Conservation (phyloP, 2,797 vertebrate genomes). For the Emydoidea blandingii region DNA sequence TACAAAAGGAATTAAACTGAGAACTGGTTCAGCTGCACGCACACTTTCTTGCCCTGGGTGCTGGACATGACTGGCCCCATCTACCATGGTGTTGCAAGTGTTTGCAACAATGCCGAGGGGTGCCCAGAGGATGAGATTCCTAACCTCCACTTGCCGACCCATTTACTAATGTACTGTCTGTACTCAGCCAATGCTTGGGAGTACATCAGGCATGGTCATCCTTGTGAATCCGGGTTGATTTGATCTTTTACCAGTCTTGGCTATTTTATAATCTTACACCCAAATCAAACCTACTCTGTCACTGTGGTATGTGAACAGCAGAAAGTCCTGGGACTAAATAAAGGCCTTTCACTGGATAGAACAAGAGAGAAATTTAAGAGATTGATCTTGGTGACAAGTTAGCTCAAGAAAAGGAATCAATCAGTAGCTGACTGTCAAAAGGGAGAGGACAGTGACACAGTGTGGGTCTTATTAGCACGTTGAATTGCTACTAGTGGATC, state of each 20-base stretch:
- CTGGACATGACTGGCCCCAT: constrained; percentile 25
- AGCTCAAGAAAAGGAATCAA: constrained; percentile 21
- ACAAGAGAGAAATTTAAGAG: accelerated
- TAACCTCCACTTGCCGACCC: not conserved
- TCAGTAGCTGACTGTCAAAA: not conserved
- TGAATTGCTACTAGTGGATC: not conserved
- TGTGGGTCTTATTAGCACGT: not conserved
- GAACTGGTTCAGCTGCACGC: not conserved
- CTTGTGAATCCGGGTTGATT: not conserved
- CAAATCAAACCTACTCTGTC: not conserved
- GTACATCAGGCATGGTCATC: not conserved
- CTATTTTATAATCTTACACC: not conserved
- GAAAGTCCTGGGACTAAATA: not conserved
- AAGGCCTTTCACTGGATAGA: not conserved
- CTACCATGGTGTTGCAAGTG: not conserved
- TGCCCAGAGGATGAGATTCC: not conserved
- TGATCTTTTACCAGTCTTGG: not conserved
- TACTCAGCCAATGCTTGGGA: not conserved
- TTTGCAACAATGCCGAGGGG: not conserved
- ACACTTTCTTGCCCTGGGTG: not conserved
- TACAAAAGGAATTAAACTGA: constrained; percentile 3
- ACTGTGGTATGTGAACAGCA: not conserved
- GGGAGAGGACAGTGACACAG: not conserved
- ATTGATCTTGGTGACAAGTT: not conserved
- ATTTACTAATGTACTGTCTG: not conserved